A percentile compares a stretch with the other conserved stretches of the same genome.
phyloP scores from a whole-genome alignment of 2,888 invertebrate species.

The Pseudococcus viburni region DNA sequence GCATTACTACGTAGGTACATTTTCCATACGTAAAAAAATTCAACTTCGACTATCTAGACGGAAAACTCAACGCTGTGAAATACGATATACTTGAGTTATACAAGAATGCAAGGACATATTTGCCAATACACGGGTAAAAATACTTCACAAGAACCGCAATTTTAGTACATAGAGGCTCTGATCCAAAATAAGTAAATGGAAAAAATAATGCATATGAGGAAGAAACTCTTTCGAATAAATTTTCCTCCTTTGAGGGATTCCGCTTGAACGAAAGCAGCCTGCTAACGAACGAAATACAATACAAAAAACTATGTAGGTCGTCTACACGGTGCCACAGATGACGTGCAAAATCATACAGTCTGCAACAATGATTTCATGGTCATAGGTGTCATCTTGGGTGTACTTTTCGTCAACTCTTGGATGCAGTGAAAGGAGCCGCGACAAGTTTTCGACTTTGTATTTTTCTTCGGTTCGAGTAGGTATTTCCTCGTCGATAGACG shows the following conservation, averaged over 20 bases:
- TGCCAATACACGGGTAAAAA: neutral
- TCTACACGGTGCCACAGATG: constrained; percentile 12
- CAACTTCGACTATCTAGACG: neutral
- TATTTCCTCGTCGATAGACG: constrained; percentile 13
- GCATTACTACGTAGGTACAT: neutral
- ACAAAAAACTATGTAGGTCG: constrained; percentile 15
- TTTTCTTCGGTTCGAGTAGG: neutral
- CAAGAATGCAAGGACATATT: constrained; percentile 43
- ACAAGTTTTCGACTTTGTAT: neutral
- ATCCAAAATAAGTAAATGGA: neutral
- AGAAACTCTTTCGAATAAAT: neutral
- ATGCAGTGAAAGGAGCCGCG: constrained; percentile 1
- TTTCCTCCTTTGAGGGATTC: neutral
- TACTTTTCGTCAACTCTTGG: neutral
- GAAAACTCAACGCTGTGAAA: constrained; percentile 17
- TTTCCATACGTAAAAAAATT: neutral
- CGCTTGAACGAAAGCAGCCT: neutral
- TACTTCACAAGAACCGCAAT: neutral
- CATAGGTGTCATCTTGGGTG: constrained; percentile 39
- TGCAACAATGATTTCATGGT: constrained; percentile 38
- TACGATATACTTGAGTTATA: neutral
- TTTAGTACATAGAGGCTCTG: neutral
- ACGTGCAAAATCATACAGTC: constrained; percentile 13
- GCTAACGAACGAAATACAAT: neutral
- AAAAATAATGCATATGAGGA: constrained; percentile 6